Evolutionary conservation across 2,797 vertebrate species (phyloP), one percentile per base, ranked within the genome.

Genomic region (Brachymystax lenok): DNA sequence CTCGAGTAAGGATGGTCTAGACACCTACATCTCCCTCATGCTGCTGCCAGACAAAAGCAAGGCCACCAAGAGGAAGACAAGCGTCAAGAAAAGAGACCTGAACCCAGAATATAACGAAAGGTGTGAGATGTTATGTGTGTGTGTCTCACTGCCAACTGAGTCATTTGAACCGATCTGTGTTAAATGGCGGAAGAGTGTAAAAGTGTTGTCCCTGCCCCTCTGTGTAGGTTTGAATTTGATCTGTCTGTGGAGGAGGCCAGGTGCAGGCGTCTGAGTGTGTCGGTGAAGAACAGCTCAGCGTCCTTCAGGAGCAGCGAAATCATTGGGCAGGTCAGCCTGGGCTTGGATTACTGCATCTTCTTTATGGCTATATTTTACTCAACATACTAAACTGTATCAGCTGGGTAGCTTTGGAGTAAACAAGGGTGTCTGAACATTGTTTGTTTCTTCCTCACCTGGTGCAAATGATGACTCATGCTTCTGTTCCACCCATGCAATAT

Each of bases 11-110:
- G 97, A 98, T 1, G 90, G 90, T 1, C 92, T 95, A 0, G 97
- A 98, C 88, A 94, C 95, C 74, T 98, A 96, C 0, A 94, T 98
- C 16, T 97, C 96, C 1, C 89, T 97, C 80, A 87, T 94, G 87
- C 95, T 99, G 77, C 92, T 96, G 54, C 97, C 97, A 4, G 97
- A 99, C 91, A 98, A 96, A 91, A 95, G 86, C 90, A 96, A 96
- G n/a, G 85, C 93, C 84, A 95, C 95, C 78, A 99, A 98, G 91
- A 95, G 87, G 87, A 98, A 97, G 91, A 99, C 97, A 0, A 88
- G 90, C 0, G 94, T 96, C 74, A 97, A 95, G 90, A 97, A 94
- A 86, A 95, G 87, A 85, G 96, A 95, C 35, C 80, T 92, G 6
- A 95, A 95, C 81, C 97, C 97, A 1, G 96, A 97, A 64, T 99